Conservation (phyloP, 37 sponge, comb jelly and placozoan species). For the Cladorhizidae sp. region DNA sequence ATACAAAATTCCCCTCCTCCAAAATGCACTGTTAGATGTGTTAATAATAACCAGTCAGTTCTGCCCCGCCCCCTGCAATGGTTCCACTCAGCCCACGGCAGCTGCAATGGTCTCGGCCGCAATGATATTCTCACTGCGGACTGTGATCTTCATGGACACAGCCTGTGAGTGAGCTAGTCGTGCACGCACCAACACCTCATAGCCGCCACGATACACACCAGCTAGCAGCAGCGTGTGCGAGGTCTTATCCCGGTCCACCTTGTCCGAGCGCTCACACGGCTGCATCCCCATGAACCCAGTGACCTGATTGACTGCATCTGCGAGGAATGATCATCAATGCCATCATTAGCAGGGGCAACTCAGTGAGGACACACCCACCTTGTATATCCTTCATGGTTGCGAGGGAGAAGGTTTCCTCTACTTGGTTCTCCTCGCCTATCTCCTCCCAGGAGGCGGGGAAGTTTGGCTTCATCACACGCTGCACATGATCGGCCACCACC, state of each 20-base stretch:
- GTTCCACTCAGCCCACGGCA: conserved; percentile 51
- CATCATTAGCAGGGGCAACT: not conserved
- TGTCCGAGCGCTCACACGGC: conserved; percentile 94
- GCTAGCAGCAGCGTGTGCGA: conserved; percentile 95
- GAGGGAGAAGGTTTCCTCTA: conserved; percentile 90
- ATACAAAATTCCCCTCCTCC: too few relatives aligned
- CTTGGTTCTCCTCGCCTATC: conserved; percentile 91
- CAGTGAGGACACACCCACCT: conserved; percentile 70
- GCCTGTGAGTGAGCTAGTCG: conserved; percentile 68
- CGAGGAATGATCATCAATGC: not conserved
- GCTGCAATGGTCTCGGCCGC: conserved; percentile 81
- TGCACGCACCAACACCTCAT: conserved; percentile 86
- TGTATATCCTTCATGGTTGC: conserved; percentile 80
- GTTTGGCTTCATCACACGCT: conserved; percentile 91
- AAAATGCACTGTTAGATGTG: too few relatives aligned
- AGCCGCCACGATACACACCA: conserved; percentile 88
- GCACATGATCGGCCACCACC: conserved; percentile 88
- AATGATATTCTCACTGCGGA: conserved; percentile 68
- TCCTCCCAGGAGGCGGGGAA: conserved; percentile 97
- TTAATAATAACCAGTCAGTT: too few relatives aligned
- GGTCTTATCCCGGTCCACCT: conserved; percentile 69
- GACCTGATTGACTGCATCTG: conserved; percentile 96
- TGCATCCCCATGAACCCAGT: conserved; percentile 95
- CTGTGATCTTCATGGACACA: conserved; percentile 88
- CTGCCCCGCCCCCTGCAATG: too few relatives aligned